Conservation (phyloP, 2,113 vertebrate genomes). For the Melanotaenia duboulayi region DNA sequence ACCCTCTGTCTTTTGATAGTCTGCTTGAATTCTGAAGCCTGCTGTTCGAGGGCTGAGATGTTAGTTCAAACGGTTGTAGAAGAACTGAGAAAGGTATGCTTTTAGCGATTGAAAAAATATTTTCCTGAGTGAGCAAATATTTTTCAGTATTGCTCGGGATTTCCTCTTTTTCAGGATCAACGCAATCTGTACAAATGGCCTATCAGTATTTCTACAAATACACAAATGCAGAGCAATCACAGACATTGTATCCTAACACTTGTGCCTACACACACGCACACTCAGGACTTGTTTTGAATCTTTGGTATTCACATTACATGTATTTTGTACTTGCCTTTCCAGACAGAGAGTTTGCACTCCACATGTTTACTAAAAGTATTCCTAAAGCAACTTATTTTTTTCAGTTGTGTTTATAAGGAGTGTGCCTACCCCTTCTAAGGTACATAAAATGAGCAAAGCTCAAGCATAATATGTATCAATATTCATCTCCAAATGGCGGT, state of each 20-base stretch:
- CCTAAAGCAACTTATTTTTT: constrained; percentile 54
- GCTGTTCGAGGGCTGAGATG: constrained; percentile 23
- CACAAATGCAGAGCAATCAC: constrained; percentile 34
- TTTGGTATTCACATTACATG: constrained; percentile 51
- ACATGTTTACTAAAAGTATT: constrained; percentile 73
- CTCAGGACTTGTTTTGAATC: constrained; percentile 68
- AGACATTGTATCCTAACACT: constrained; percentile 33
- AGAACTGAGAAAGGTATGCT: constrained; percentile 45
- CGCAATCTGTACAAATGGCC: constrained; percentile 40
- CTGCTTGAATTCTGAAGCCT: constrained; percentile 55
- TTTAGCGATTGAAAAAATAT: constrained; percentile 56
- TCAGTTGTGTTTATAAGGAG: constrained; percentile 43
- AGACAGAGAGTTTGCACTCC: constrained; percentile 77
- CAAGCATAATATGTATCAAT: constrained; percentile 14
- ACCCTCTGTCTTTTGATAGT: constrained; percentile 50
- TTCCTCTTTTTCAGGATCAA: constrained; percentile 49
- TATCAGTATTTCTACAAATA: constrained; percentile 77
- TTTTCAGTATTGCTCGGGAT: constrained; percentile 48
- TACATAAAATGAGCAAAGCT: constrained; percentile 37
- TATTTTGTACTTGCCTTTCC: constrained; percentile 60
- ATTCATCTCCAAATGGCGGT: neutral
- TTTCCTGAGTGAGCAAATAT: constrained; percentile 57
- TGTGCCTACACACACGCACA: constrained; percentile 61
- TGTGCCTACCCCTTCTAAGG: constrained; percentile 35
- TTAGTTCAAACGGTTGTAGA: constrained; percentile 20